A percentile compares a stretch with the other conserved stretches of the same genome.
Evolutionary conservation across 2,888 invertebrate species (phyloP).

Genomic region (Callinectes sapidus): DNA sequence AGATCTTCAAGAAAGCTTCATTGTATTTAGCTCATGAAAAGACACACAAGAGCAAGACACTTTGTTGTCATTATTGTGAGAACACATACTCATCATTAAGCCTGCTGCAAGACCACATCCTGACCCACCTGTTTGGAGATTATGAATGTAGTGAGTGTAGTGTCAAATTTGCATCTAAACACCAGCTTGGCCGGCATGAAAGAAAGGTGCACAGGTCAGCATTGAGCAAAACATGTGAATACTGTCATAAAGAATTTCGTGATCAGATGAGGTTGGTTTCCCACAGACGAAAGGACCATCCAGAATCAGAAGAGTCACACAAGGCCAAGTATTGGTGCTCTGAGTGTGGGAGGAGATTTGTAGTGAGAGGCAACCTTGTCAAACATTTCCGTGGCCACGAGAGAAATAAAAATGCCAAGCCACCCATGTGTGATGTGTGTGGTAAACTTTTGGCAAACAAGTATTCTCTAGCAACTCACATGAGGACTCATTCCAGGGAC

Average conservation of each 20-base stretch:
- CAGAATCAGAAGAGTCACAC: slow-evolving; percentile 58
- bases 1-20: slow-evolving; percentile 57
- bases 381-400: slow-evolving; percentile 54
- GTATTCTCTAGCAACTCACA: slow-evolving; percentile 62
- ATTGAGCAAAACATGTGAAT: slow-evolving; percentile 52
- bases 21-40: slow-evolving; percentile 65
- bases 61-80: slow-evolving; percentile 50
- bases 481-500: slow-evolving; percentile 50
- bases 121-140: slow-evolving; percentile 66
- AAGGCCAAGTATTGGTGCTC: slow-evolving; percentile 54
- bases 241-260: slow-evolving; percentile 57
- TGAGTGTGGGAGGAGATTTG: slow-evolving; percentile 62
- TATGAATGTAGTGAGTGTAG: slow-evolving; percentile 57
- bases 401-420: slow-evolving; percentile 43
- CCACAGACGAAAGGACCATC: slow-evolving; percentile 61
- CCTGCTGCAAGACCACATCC: slow-evolving; percentile 53
- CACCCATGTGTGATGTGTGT: slow-evolving; percentile 51
- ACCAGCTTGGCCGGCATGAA: slow-evolving; percentile 56
- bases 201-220: slow-evolving; percentile 52
- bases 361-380: slow-evolving; percentile 56
- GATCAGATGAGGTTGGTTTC: slow-evolving; percentile 46
- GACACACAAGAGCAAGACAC: slow-evolving; percentile 46
- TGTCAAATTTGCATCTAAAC: slow-evolving; percentile 57
- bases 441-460: slow-evolving; percentile 61
- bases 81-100: slow-evolving; percentile 43